Conservation (phyloP, 2,888 invertebrate species). For the Drosophila koepferae region DNA sequence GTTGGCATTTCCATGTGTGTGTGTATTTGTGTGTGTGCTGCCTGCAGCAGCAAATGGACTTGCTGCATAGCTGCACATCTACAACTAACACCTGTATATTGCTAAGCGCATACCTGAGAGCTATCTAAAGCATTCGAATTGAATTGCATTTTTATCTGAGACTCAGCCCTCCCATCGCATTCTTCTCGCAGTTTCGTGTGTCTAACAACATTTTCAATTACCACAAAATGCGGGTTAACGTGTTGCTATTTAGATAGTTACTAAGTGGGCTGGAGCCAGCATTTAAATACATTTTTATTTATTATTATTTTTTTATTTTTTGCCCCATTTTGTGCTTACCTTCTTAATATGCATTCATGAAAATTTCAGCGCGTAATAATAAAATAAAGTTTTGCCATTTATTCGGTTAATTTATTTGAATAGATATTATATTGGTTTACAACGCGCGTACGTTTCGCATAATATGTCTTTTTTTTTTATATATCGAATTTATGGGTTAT, state of each 20-base stretch:
- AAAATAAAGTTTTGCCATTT: slow-evolving; percentile 12
- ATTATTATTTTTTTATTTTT: background rate
- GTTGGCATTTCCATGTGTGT: slow-evolving; percentile 21
- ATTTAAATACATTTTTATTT: background rate
- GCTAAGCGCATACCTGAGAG: background rate
- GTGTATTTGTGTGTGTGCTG: slow-evolving; percentile 4
- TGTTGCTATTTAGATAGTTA: background rate
- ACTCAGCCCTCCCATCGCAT: background rate
- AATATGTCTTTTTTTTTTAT: slow-evolving; percentile 20
- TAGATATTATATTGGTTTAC: slow-evolving; percentile 32
- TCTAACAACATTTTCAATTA: slow-evolving; percentile 4
- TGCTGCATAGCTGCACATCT: slow-evolving; percentile 1
- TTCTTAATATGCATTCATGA: background rate
- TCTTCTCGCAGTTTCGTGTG: background rate
- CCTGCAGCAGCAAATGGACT: background rate
- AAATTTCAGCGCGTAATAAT: slow-evolving; percentile 11
- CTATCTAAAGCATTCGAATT: slow-evolving; percentile 32
- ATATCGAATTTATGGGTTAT: slow-evolving; percentile 21
- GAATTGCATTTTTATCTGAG: slow-evolving; percentile 40
- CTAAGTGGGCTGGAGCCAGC: background rate
- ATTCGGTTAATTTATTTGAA: slow-evolving; percentile 19
- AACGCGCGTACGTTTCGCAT: slow-evolving; percentile 63
- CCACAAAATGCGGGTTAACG: background rate
- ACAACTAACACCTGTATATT: slow-evolving; percentile 12
- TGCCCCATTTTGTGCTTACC: slow-evolving; percentile 35